Evolutionary conservation across 2,797 vertebrate genomes (phyloP).

Genomic region (Saxicola maurus): DNA sequence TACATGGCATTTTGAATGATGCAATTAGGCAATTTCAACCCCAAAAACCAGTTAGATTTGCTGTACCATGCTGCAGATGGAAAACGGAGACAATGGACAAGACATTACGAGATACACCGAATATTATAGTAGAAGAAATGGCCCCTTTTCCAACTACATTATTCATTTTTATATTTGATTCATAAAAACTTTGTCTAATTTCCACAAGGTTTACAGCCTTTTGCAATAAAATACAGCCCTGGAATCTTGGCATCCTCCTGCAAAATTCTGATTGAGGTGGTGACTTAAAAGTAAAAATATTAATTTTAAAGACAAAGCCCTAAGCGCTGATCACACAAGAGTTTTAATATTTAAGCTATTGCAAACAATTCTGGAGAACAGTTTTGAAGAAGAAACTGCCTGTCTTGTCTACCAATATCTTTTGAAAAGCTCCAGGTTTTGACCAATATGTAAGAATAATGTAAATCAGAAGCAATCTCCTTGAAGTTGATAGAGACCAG

Average conservation of each 20-base stretch:
- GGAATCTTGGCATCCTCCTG: not conserved
- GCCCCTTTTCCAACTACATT: not conserved
- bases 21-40: not conserved
- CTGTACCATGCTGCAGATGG: not conserved
- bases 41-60: not conserved
- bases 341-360: not conserved
- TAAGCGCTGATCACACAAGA: not conserved
- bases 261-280: not conserved
- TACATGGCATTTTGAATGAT: not conserved
- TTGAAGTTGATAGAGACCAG: conserved; percentile 44
- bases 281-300: not conserved
- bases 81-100: not conserved
- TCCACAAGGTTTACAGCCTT: not conserved
- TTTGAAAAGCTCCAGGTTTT: not conserved
- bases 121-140: not conserved
- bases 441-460: not conserved
- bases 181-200: not conserved
- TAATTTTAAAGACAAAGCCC: not conserved
- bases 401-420: not conserved
- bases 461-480: conserved; percentile 27
- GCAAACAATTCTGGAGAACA: not conserved
- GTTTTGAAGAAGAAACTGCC: not conserved
- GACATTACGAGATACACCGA: not conserved
- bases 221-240: not conserved
- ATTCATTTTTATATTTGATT: conserved; percentile 42